Percentiles rank a stretch among this genome's conserved stretches.
Conservation (phyloP, 2,888 invertebrate species). For the Drosophila tripunctata region DNA sequence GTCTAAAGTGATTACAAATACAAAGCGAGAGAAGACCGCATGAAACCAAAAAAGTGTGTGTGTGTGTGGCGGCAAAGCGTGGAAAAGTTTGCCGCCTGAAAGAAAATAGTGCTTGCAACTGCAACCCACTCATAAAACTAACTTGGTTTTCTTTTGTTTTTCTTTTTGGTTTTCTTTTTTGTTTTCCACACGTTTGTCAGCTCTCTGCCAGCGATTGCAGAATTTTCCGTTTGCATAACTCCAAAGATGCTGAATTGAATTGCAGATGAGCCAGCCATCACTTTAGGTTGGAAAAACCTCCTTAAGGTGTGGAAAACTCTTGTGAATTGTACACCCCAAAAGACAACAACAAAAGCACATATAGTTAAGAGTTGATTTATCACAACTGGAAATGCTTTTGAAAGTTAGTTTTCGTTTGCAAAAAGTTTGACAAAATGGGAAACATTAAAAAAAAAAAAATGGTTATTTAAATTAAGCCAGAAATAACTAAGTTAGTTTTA, state of each 20-base stretch:
- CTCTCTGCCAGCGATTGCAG: slow-evolving; percentile 41
- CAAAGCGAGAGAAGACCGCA: slow-evolving; percentile 39
- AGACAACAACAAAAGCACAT: background rate
- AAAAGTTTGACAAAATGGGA: background rate
- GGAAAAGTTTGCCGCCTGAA: slow-evolving; percentile 34
- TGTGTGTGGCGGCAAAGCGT: slow-evolving; percentile 55
- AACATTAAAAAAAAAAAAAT: too few species aligned
- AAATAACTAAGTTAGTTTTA: too few species aligned
- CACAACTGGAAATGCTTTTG: background rate
- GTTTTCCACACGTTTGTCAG: slow-evolving; percentile 23
- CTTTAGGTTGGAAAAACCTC: background rate
- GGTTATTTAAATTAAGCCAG: too few species aligned
- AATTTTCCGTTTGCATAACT: slow-evolving; percentile 54
- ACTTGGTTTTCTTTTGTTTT: background rate
- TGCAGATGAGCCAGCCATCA: slow-evolving; percentile 31
- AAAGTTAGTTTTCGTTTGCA: too few species aligned
- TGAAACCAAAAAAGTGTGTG: slow-evolving; percentile 60
- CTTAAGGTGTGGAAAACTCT: slow-evolving; percentile 32
- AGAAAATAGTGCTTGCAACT: too few species aligned
- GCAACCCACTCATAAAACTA: slow-evolving; percentile 8
- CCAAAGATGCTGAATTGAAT: slow-evolving; percentile 37
- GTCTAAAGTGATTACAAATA: slow-evolving; percentile 63
- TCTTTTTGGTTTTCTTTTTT: slow-evolving; percentile 15
- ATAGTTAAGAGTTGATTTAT: background rate
- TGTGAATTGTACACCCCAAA: slow-evolving; percentile 23